Evolutionary conservation across 2,113 vertebrate species (phyloP).

Genomic region (Brachyhypopomus gauderio): DNA sequence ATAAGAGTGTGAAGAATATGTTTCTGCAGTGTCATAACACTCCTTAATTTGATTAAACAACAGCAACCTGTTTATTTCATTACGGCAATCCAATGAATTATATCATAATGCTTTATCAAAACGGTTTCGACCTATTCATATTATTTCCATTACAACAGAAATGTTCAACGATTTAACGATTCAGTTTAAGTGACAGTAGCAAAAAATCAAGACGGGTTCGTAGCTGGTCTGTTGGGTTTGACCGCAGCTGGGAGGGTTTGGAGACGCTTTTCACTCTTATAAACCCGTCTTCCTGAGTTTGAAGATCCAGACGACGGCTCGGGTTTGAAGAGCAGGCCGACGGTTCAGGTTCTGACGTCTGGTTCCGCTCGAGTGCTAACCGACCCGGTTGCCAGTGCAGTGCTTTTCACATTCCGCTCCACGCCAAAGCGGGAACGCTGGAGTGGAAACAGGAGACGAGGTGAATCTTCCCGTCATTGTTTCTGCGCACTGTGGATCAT

Average conservation of each 20-base stretch:
- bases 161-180: not conserved
- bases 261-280: not conserved
- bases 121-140: not conserved
- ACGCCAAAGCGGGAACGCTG: slow-evolving; percentile 23
- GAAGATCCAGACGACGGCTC: not conserved
- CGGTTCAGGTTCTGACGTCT: not conserved
- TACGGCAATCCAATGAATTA: not conserved
- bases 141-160: not conserved
- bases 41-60: not conserved
- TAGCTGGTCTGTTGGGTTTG: not conserved
- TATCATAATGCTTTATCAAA: not conserved
- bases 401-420: not conserved
- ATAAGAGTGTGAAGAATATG: not conserved
- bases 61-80: not conserved
- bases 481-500: slow-evolving; percentile 9
- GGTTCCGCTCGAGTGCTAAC: not conserved
- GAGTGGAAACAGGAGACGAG: slow-evolving; percentile 19
- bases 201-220: not conserved
- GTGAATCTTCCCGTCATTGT: slow-evolving; percentile 42
- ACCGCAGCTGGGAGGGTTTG: not conserved
- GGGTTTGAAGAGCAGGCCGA: not conserved
- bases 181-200: not conserved
- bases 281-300: not conserved
- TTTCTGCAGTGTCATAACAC: not conserved
- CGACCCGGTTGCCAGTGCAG: not conserved